These are phyloP conservation scores for Tyria jacobaeae DNA, from an alignment of 2,888 invertebrate genomes.

Conservation along the genomic window DNA sequence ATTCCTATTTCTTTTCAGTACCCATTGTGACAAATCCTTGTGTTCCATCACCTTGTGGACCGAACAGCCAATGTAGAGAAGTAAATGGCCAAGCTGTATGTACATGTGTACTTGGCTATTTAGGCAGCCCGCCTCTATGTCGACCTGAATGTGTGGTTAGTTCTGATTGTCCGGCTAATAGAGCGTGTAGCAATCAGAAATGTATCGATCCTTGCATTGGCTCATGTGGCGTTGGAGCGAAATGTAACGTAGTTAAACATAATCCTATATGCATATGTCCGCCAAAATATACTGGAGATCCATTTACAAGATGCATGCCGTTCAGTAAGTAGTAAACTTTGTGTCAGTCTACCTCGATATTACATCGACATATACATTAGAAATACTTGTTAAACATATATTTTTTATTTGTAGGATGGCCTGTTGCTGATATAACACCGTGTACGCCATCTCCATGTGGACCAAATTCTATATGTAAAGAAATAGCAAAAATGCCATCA, in stretches of 20 bases:
- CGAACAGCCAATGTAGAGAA: slow-evolving; percentile 90
- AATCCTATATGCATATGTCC: slow-evolving; percentile 92
- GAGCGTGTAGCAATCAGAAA: slow-evolving; percentile 91
- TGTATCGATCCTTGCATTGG: slow-evolving; percentile 92
- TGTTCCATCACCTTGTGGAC: slow-evolving; percentile 91
- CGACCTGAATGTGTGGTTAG: slow-evolving; percentile 92
- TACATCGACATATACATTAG: not conserved
- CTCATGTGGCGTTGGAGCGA: slow-evolving; percentile 91
- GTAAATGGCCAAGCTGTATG: slow-evolving; percentile 90
- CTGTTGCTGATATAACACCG: slow-evolving; percentile 85
- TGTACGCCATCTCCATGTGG: slow-evolving; percentile 91
- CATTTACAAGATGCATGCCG: slow-evolving; percentile 89
- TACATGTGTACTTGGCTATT: slow-evolving; percentile 89
- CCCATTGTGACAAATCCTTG: slow-evolving; percentile 87
- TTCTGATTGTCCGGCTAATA: slow-evolving; percentile 90
- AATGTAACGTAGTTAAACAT: slow-evolving; percentile 91
- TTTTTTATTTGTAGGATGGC: slow-evolving; percentile 70
- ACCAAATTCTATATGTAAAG: slow-evolving; percentile 87
- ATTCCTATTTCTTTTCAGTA: slow-evolving; percentile 58
- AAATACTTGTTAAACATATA: not conserved
- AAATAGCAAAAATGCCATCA: slow-evolving; percentile 85
- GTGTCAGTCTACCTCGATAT: not conserved
- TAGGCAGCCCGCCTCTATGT: slow-evolving; percentile 91
- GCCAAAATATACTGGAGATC: slow-evolving; percentile 90
- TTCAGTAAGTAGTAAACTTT: slow-evolving; percentile 65